These are phyloP conservation scores for Rotaria magnacalcarata DNA, from an alignment of 2,888 invertebrate species.

Conservation along the genomic window DNA sequence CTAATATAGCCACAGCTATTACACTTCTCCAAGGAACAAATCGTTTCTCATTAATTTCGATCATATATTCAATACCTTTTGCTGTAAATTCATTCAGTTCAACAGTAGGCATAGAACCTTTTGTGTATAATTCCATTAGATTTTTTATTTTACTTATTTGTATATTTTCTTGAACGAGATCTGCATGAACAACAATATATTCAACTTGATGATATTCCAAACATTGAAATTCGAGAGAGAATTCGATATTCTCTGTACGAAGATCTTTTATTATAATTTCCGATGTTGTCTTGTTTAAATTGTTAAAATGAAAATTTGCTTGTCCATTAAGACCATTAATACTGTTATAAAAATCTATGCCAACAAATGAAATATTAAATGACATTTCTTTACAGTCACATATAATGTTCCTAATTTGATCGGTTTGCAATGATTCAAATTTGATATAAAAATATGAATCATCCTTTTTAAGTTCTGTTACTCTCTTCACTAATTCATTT, in stretches of 20 bases:
- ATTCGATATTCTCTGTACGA: conserved; percentile 44
- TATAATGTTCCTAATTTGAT: background rate
- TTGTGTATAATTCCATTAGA: conserved; percentile 40
- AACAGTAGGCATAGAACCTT: background rate
- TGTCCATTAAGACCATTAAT: conserved; percentile 22
- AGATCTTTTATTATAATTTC: conserved; percentile 35
- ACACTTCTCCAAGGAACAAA: conserved; percentile 46
- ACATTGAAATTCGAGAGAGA: conserved; percentile 35
- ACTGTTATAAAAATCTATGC: background rate
- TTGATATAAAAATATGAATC: conserved; percentile 13
- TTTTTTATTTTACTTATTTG: conserved; percentile 41
- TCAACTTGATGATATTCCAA: conserved; percentile 37
- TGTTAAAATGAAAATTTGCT: conserved; percentile 36
- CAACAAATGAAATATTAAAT: conserved; percentile 33
- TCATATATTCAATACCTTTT: conserved; percentile 38
- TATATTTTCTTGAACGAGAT: conserved; percentile 45
- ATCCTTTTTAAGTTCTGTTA: background rate
- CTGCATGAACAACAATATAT: conserved; percentile 33
- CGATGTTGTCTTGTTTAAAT: conserved; percentile 38
- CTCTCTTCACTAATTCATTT: background rate
- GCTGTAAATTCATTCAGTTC: conserved; percentile 28
- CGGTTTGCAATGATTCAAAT: background rate
- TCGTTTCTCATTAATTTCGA: conserved; percentile 44
- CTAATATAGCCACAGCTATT: conserved; percentile 34
- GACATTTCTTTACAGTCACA: background rate